A percentile compares a stretch with the other conserved stretches of the same genome.
Conservation (phyloP, 23 tunicate species). For the Trididemnum clinides region DNA sequence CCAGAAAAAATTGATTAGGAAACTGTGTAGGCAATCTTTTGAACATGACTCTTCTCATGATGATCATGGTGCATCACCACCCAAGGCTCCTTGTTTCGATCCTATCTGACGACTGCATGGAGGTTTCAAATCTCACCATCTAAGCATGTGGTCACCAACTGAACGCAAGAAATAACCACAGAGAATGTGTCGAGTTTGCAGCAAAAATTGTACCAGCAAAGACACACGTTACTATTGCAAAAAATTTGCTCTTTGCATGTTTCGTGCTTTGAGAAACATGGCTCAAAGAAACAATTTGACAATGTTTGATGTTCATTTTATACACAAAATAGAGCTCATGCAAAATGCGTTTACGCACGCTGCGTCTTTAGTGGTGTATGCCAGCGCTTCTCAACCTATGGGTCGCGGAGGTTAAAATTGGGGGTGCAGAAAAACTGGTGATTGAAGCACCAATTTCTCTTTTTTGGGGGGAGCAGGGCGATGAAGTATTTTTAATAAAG, state of each 20-base stretch:
- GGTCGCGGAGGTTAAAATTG: too few relatives aligned
- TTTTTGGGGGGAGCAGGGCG: too few relatives aligned
- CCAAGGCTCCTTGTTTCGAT: neutral
- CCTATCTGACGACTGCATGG: neutral
- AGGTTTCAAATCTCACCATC: neutral
- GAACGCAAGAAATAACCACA: neutral
- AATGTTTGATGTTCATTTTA: too few relatives aligned
- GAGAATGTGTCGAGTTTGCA: neutral
- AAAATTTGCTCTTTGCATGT: neutral
- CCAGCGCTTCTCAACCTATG: too few relatives aligned
- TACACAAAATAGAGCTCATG: too few relatives aligned
- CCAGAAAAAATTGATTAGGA: neutral
- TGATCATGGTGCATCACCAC: too few relatives aligned
- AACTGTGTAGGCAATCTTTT: neutral
- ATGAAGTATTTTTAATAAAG: too few relatives aligned
- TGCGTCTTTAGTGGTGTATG: too few relatives aligned
- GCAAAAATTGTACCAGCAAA: neutral
- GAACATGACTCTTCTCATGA: neutral
- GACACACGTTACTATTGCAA: neutral
- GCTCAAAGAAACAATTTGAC: neutral
- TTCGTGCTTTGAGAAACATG: neutral
- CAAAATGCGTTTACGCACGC: too few relatives aligned
- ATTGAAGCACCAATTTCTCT: too few relatives aligned
- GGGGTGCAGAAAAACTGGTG: too few relatives aligned
- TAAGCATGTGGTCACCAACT: neutral